Evolutionary conservation across 2,888 invertebrate species (phyloP), one percentile per base, ranked within the genome.

Genomic region (Volucella zonaria): DNA sequence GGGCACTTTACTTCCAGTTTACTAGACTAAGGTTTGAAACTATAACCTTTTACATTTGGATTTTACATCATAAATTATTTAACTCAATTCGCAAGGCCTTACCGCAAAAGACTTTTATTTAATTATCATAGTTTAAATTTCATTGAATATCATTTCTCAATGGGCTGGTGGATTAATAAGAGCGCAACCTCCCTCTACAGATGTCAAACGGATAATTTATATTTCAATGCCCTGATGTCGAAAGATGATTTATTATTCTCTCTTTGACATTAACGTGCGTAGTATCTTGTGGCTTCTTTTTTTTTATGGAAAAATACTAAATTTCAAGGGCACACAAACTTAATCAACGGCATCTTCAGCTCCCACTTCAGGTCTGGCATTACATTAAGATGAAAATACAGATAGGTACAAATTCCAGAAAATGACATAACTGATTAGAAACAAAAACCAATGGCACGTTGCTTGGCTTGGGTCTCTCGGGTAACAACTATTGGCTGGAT

Each of bases 211-310:
- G 76, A 81, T 81, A 77, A 85, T 85, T 85, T 85, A 85, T 85
- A 85, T 81, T 85, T 85, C 85, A 85, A 81, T 81, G 77, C 81
- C 71, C 40, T 45, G 70, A 71, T 81, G 81, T 85, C 85, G 81
- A 85, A 80, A 81, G 80, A 85, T 85, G 85, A 85, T 85, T 85
- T 85, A 85, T 85, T 85, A 81, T 81, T 85, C 81, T 71, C 73
- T 77, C 76, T 81, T 76, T 85, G 81, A 85, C 85, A 76, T 77
- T 77, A 85, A 73, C 81, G 80, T 77, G 81, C 81, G 81, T 79
- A 85, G 81, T 51, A 68, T 61, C 59, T 52, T 51, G 67, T 52
- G 71, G 85, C 31, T 31, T 18, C 18, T 31, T 75, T 70, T 75
- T 70, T 68, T 15, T 68, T 58, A 56, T 31, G 45, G 42, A 18